Evolutionary conservation across 2,888 invertebrate species (phyloP).

Genomic region (Callosobruchus maculatus): DNA sequence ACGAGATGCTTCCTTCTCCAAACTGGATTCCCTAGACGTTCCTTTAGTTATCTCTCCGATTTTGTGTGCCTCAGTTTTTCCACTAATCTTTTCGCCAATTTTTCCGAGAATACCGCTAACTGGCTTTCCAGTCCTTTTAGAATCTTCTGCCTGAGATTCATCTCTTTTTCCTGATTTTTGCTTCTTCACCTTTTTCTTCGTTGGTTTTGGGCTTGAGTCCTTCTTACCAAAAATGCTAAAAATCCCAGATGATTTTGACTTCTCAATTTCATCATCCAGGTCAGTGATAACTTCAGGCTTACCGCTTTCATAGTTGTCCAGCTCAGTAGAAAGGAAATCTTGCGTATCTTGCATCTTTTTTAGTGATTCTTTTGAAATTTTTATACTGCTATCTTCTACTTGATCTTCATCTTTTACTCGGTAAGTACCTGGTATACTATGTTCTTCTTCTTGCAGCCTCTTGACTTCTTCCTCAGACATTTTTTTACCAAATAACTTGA

Average conservation of each 20-base stretch:
- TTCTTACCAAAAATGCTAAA: conserved; percentile 32
- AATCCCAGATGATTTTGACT: conserved; percentile 27
- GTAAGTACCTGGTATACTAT: background rate
- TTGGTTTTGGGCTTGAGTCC: conserved; percentile 24
- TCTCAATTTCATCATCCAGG: conserved; percentile 27
- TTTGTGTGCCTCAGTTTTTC: conserved; percentile 7
- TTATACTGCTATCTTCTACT: background rate
- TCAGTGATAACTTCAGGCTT: conserved; percentile 29
- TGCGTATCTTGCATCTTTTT: conserved; percentile 28
- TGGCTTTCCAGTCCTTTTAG: conserved; percentile 7
- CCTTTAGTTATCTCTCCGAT: background rate
- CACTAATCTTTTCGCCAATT: conserved; percentile 26
- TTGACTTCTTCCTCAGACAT: conserved; percentile 21
- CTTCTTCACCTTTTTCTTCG: conserved; percentile 28
- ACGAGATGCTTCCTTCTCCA: background rate
- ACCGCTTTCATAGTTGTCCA: conserved; percentile 36
- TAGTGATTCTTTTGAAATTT: conserved; percentile 10
- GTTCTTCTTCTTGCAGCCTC: conserved; percentile 2
- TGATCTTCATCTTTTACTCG: background rate
- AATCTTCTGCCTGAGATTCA: conserved; percentile 10
- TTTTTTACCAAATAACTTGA: conserved; percentile 28
- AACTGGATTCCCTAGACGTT: background rate
- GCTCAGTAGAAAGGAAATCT: conserved; percentile 29
- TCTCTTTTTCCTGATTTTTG: conserved; percentile 21
- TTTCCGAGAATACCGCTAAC: conserved; percentile 20